Evolutionary conservation across 2,888 invertebrate species (phyloP), one percentile per base, ranked within the genome.

Genomic region (Leuctra nigra): DNA sequence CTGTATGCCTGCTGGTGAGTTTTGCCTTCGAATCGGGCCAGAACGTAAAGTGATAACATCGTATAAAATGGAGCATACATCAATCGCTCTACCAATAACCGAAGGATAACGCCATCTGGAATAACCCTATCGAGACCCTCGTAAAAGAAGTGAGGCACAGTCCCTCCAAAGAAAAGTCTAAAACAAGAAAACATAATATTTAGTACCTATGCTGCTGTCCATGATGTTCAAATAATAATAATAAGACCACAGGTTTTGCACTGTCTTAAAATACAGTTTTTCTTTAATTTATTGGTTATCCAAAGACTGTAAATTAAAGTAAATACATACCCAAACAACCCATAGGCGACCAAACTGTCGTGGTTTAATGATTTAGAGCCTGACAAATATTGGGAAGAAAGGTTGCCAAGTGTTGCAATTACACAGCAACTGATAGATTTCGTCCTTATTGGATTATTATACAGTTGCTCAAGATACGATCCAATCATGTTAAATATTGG

Each of bases 81-180:
- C 13, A 87, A 67, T 66, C 90, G 76, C 69, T 91, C 90, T 60
- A 87, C 75, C 22, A 88, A 60, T 59, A 91, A 74, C 65, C 83
- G 80, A 61, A 70, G 67, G 7, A 70, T 67, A 1, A 71, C 70
- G 57, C 81, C 79, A 60, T 80, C 77, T 0, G 82, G 77, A 57
- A 86, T 78, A 29, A 80, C 63, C 53, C 73, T 72, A 62, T 86
- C 86, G 46, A 86, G 66, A 33, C 78, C 73, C 61, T 76, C 74
- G 66, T 87, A 88, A 69, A 90, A 89, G 67, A 81, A 87, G 70
- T 90, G 89, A 0, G 90, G 89, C 2, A 89, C 73, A 1, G 85
- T 79, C 24, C 90, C 90, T 55, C 88, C 89, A 70, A 90, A 88
- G n/a, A 87, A 66, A 44, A 90, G 73, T 48, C 88, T 87, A 71